These are phyloP conservation scores for Hylaeus anthracinus DNA, from an alignment of 1,140 invertebrate genomes.

Conservation along the genomic window DNA sequence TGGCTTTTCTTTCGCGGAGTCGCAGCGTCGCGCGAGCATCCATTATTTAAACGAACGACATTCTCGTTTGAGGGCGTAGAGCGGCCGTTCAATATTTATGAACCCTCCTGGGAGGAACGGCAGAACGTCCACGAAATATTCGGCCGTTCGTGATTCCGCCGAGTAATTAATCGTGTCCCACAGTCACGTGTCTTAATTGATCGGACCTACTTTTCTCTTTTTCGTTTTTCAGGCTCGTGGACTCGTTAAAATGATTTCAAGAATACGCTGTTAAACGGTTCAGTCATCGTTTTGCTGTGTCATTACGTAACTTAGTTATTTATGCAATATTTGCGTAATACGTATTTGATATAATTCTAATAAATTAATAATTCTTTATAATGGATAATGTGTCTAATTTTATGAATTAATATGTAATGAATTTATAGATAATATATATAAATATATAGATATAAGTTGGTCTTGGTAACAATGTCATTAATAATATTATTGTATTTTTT, in stretches of 20 bases:
- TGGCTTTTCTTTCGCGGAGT: neutral
- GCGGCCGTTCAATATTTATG: conserved; percentile 40
- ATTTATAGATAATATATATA: too few relatives aligned
- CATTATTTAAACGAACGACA: conserved; percentile 46
- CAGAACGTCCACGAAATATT: conserved; percentile 15
- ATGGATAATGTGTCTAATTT: too few relatives aligned
- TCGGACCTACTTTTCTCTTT: neutral
- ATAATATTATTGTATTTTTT: too few relatives aligned
- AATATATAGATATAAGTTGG: too few relatives aligned
- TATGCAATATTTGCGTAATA: too few relatives aligned
- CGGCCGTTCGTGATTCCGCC: neutral
- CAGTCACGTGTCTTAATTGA: conserved; percentile 9
- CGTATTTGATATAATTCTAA: too few relatives aligned
- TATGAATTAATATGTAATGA: too few relatives aligned
- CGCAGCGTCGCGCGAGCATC: neutral
- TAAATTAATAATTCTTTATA: too few relatives aligned
- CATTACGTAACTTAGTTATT: too few relatives aligned
- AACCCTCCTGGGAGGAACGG: neutral
- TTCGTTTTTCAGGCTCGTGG: neutral
- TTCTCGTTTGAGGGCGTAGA: conserved; percentile 14
- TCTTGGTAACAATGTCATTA: too few relatives aligned
- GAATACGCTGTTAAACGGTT: neutral
- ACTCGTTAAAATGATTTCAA: neutral
- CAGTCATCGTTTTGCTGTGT: too few relatives aligned
- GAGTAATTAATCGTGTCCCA: conserved; percentile 18